Percentiles rank a stretch among this genome's conserved stretches.
Conservation (phyloP, 64 coral and sea anemone genomes). For the Catalaphyllia jardinei region DNA sequence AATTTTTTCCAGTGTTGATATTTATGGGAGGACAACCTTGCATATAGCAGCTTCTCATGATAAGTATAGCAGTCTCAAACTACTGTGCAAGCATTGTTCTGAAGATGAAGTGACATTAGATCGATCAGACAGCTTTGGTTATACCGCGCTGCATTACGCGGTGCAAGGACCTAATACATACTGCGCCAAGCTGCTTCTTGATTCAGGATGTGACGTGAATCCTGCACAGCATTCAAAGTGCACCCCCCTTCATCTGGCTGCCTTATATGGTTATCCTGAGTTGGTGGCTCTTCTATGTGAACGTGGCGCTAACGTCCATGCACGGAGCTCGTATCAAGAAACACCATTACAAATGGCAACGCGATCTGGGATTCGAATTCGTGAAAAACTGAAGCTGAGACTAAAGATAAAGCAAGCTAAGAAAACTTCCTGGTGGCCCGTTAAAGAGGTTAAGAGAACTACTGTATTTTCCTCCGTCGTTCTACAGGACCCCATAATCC, state of each 20-base stretch:
- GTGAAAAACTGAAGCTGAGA: constrained; percentile 35
- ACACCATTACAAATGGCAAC: constrained; percentile 58
- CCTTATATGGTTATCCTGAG: constrained; percentile 50
- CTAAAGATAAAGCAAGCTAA: not conserved
- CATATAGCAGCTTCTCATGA: constrained; percentile 58
- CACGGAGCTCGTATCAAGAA: constrained; percentile 21
- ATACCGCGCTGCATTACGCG: constrained; percentile 65
- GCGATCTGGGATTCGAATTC: constrained; percentile 32
- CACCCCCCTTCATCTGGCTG: constrained; percentile 65
- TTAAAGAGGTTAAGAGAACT: no score
- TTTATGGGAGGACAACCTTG: constrained; percentile 45
- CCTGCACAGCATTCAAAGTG: not conserved
- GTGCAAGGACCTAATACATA: constrained; percentile 48
- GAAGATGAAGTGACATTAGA: constrained; percentile 35
- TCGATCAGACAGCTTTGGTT: constrained; percentile 51
- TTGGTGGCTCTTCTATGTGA: constrained; percentile 59
- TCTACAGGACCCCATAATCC: no score
- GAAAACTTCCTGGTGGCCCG: no score
- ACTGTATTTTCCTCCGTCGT: no score
- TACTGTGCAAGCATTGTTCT: constrained; percentile 38
- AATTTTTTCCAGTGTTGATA: constrained; percentile 11
- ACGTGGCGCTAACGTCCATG: constrained; percentile 53
- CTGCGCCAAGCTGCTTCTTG: constrained; percentile 46
- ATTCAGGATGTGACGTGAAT: constrained; percentile 35
- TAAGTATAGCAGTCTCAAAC: constrained; percentile 26